These are phyloP conservation scores for Ceraclea dissimilis DNA, from an alignment of 2,888 invertebrate genomes.

Conservation along the genomic window DNA sequence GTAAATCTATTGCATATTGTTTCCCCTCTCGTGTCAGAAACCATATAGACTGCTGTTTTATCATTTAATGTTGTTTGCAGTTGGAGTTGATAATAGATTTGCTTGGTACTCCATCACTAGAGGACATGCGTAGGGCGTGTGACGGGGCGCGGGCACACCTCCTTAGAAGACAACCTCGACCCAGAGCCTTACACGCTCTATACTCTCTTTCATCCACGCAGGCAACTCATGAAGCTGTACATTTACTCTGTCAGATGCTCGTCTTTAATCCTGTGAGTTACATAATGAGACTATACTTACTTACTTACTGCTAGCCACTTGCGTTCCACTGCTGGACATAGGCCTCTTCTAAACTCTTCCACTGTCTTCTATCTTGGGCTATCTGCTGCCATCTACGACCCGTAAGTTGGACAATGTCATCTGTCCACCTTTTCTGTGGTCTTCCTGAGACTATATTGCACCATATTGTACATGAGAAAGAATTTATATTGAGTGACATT, in stretches of 20 bases:
- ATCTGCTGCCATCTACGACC: too few species aligned
- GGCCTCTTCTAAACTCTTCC: too few species aligned
- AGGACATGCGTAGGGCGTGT: slow-evolving; percentile 96
- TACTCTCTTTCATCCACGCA: slow-evolving; percentile 84
- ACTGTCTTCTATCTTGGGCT: too few species aligned
- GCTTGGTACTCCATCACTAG: slow-evolving; percentile 88
- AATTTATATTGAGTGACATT: too few species aligned
- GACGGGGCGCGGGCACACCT: slow-evolving; percentile 91
- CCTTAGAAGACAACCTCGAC: slow-evolving; percentile 79
- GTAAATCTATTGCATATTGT: slow-evolving; percentile 37
- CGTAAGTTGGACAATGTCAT: too few species aligned
- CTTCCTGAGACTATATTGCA: neutral
- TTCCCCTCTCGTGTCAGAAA: too few species aligned
- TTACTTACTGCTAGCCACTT: neutral
- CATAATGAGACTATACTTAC: too few species aligned
- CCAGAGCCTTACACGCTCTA: slow-evolving; percentile 79
- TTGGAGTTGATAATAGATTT: slow-evolving; percentile 96
- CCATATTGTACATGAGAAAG: neutral
- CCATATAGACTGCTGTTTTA: too few species aligned
- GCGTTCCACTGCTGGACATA: too few species aligned
- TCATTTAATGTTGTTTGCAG: slow-evolving; percentile 43
- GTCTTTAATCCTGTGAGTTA: slow-evolving; percentile 91
- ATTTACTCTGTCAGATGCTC: slow-evolving; percentile 94
- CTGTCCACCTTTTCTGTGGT: too few species aligned
- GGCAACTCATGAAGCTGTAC: slow-evolving; percentile 96